phyloP scores from a whole-genome alignment of 2,797 vertebrate species.

The Halcyon leucocephala region DNA sequence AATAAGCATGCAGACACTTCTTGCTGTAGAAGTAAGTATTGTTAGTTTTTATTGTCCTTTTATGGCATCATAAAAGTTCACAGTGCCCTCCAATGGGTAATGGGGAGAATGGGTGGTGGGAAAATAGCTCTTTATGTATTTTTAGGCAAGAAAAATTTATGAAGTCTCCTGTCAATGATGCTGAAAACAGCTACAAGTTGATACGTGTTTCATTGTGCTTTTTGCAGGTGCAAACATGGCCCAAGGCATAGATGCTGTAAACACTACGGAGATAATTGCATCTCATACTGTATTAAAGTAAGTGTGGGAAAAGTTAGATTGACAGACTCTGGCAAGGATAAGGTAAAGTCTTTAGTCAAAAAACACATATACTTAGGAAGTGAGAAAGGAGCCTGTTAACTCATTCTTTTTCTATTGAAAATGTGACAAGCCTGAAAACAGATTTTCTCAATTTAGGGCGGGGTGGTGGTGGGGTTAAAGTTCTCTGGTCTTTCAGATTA shows the following conservation, averaged over 20 bases:
- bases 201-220: conserved; percentile 56
- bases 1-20: not conserved
- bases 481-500: conserved; percentile 19
- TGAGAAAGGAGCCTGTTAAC: not conserved
- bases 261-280: conserved; percentile 97
- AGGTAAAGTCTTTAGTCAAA: not conserved
- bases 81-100: conserved; percentile 8
- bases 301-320: conserved; percentile 66
- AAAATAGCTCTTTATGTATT: conserved; percentile 17
- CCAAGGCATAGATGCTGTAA: conserved; percentile 98
- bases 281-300: conserved; percentile 98
- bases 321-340: not conserved
- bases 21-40: conserved; percentile 31
- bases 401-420: conserved; percentile 28
- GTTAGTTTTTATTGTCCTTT: conserved; percentile 55
- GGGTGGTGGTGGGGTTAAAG: not conserved
- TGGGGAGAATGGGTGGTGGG: not conserved
- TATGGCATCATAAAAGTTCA: conserved; percentile 45
- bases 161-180: not conserved
- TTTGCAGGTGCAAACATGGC: conserved; percentile 92
- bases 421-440: conserved; percentile 40
- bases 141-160: conserved; percentile 28
- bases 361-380: not conserved
- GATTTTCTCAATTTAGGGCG: not conserved
- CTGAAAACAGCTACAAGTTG: not conserved